These are phyloP conservation scores for Moxostoma hubbsi DNA, from an alignment of 2,797 vertebrate genomes.

Conservation along the genomic window DNA sequence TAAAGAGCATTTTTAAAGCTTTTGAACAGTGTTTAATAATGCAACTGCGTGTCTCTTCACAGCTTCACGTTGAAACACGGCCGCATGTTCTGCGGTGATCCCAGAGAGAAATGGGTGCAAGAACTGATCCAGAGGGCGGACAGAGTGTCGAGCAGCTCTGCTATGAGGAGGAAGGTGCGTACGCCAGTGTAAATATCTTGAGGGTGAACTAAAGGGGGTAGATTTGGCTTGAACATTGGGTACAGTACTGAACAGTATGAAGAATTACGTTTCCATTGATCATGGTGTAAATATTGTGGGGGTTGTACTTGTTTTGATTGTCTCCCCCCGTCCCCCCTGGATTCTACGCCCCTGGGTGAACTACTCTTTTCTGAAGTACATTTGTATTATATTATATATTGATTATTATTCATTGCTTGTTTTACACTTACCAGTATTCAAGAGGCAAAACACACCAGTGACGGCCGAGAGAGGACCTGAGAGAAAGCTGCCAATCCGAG, in stretches of 20 bases:
- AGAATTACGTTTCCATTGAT: too few relatives aligned
- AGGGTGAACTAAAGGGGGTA: too few relatives aligned
- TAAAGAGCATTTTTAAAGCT: neutral
- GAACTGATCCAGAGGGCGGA: conserved; percentile 54
- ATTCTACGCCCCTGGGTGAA: too few relatives aligned
- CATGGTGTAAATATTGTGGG: too few relatives aligned
- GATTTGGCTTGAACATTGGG: too few relatives aligned
- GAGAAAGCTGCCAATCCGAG: neutral
- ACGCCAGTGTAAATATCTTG: too few relatives aligned
- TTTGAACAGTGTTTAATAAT: neutral
- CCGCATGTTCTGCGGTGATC: conserved; percentile 66
- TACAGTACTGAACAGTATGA: too few relatives aligned
- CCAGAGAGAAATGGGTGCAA: conserved; percentile 65
- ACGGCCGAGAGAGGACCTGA: neutral
- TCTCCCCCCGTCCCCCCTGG: too few relatives aligned
- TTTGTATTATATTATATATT: neutral
- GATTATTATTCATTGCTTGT: neutral
- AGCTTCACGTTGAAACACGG: conserved; percentile 71
- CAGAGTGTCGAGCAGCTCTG: fast-evolving
- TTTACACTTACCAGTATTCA: conserved; percentile 21
- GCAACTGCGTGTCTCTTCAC: neutral
- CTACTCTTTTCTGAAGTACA: too few relatives aligned
- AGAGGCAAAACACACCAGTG: conserved; percentile 14
- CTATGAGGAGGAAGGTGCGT: neutral
- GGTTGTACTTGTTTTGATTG: too few relatives aligned